phyloP scores from a whole-genome alignment of 1,140 invertebrate species.

The Nebria ingens region DNA sequence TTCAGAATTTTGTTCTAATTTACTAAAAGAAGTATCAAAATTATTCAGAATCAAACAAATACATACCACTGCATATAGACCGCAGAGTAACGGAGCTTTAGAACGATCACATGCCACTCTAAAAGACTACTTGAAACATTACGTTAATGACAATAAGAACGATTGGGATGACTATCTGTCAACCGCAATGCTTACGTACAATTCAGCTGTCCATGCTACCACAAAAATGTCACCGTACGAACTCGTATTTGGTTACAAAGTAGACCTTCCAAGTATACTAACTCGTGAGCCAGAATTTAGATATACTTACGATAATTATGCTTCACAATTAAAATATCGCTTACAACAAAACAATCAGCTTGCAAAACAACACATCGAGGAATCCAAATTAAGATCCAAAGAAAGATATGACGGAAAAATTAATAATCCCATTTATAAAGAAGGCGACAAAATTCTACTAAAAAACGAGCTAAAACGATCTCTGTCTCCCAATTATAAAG shows the following conservation, averaged over 20 bases:
- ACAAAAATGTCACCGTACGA: slow-evolving; percentile 22
- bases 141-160: slow-evolving; percentile 18
- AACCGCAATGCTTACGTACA: slow-evolving; percentile 32
- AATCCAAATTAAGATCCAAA: neutral
- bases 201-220: slow-evolving; percentile 24
- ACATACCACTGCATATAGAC: slow-evolving; percentile 18
- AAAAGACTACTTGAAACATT: too few species aligned
- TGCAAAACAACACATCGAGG: neutral
- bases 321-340: neutral
- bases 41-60: slow-evolving; percentile 22
- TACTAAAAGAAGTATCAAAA: slow-evolving; percentile 22
- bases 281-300: slow-evolving; percentile 12
- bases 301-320: slow-evolving; percentile 21
- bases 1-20: slow-evolving; percentile 20
- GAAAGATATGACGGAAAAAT: neutral
- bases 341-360: neutral
- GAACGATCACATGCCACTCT: slow-evolving; percentile 30
- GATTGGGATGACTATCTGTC: slow-evolving; percentile 28
- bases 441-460: neutral
- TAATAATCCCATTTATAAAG: neutral
- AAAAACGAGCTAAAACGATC: neutral
- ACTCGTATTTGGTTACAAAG: slow-evolving; percentile 20
- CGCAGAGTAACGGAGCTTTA: slow-evolving; percentile 29
- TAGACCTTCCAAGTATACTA: slow-evolving; percentile 16
- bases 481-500: too few species aligned